phyloP scores from a whole-genome alignment of 2,888 invertebrate genomes.

The Gymnocheta viridis region DNA sequence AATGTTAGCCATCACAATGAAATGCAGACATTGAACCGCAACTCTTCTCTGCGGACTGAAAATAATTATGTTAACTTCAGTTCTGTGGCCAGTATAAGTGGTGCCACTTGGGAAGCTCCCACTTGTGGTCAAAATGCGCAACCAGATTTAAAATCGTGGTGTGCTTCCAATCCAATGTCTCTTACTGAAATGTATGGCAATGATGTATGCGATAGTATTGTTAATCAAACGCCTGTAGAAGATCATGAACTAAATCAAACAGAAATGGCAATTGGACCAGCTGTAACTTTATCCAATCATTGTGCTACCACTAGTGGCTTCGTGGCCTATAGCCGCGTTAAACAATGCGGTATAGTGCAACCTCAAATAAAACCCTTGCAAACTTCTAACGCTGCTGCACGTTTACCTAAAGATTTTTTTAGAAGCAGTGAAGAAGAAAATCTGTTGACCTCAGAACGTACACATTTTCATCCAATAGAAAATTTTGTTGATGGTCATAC shows the following conservation, averaged over 20 bases:
- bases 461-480: conserved; percentile 92
- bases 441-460: conserved; percentile 88
- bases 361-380: conserved; percentile 52
- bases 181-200: conserved; percentile 73
- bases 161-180: conserved; percentile 73
- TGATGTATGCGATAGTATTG: conserved; percentile 62
- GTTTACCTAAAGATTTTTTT: conserved; percentile 46
- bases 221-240: conserved; percentile 34
- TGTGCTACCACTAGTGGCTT: conserved; percentile 75
- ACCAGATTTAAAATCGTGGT: conserved; percentile 73
- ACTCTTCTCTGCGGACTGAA: conserved; percentile 14
- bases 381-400: conserved; percentile 10
- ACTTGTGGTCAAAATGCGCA: conserved; percentile 71
- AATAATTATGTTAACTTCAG: conserved; percentile 42
- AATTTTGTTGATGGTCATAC: conserved; percentile 87
- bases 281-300: conserved; percentile 76
- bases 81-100: conserved; percentile 68
- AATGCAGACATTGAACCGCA: conserved; percentile 44
- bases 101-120: conserved; percentile 73
- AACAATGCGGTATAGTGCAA: conserved; percentile 66
- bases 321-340: conserved; percentile 75
- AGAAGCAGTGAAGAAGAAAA: conserved; percentile 83
- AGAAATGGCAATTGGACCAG: conserved; percentile 27
- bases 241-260: conserved; percentile 3
- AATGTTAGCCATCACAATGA: conserved; percentile 45